Conservation (phyloP, 2,797 vertebrate species). For the Kryptopterus vitreolus region DNA sequence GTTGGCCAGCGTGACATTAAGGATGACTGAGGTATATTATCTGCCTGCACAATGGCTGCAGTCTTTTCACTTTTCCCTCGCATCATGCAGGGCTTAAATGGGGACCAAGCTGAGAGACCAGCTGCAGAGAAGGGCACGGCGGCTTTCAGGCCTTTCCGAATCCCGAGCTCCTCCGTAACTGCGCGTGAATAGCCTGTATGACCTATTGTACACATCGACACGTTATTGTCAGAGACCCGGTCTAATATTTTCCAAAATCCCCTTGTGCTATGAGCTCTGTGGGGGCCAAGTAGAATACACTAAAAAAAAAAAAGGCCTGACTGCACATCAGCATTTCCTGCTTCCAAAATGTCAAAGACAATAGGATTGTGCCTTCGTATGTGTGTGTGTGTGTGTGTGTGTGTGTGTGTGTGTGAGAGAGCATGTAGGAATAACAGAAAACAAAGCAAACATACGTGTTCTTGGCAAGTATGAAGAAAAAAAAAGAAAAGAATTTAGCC, state of each 20-base stretch:
- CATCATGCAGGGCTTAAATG: conserved; percentile 58
- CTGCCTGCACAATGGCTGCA: conserved; percentile 69
- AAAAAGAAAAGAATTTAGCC: not conserved
- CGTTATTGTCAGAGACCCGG: conserved; percentile 68
- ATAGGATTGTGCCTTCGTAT: not conserved
- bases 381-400: not conserved
- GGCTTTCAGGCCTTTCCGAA: conserved; percentile 61
- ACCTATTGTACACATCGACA: conserved; percentile 64
- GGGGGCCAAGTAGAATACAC: conserved; percentile 45
- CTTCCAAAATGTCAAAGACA: conserved; percentile 43
- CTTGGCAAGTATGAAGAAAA: conserved; percentile 4
- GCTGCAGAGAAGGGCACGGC: conserved; percentile 50
- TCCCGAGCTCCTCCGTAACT: conserved; percentile 62
- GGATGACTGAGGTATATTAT: conserved; percentile 76
- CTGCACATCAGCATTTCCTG: conserved; percentile 54
- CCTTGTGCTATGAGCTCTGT: conserved; percentile 54
- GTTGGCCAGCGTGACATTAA: conserved; percentile 69
- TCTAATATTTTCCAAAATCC: conserved; percentile 65
- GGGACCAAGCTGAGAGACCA: conserved; percentile 44
- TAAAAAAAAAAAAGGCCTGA: conserved; percentile 44
- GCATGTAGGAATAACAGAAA: conserved; percentile 6
- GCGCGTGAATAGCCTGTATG: conserved; percentile 69
- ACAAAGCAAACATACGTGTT: not conserved
- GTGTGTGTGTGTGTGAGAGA: not conserved
- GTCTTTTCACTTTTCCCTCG: conserved; percentile 66